Conservation (phyloP, 30 jellyfish, hydroid and myxozoan genomes). For the Phacellophora camtschatica region DNA sequence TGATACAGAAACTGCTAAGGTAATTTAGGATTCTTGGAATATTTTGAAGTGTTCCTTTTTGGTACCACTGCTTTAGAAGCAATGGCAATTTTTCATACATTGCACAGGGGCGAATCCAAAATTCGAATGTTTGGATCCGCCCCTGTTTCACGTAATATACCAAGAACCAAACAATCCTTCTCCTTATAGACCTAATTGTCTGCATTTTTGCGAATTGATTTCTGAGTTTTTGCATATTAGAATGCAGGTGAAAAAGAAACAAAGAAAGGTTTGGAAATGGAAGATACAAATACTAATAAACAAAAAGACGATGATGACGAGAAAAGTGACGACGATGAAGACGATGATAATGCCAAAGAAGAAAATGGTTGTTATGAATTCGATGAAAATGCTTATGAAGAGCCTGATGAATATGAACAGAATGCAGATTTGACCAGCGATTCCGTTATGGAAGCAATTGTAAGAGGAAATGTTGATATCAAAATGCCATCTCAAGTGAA, state of each 20-base stretch:
- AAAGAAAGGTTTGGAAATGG: neutral
- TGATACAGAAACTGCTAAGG: too few relatives aligned
- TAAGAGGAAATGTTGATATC: constrained; percentile 53
- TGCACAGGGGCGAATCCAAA: too few relatives aligned
- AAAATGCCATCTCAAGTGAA: constrained; percentile 80
- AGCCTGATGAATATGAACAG: constrained; percentile 25
- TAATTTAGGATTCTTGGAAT: too few relatives aligned
- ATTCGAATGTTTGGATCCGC: too few relatives aligned
- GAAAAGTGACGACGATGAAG: neutral
- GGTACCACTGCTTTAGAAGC: too few relatives aligned
- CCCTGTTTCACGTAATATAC: too few relatives aligned
- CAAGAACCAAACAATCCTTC: too few relatives aligned
- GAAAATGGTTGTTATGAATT: neutral
- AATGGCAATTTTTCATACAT: too few relatives aligned
- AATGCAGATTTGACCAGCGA: neutral
- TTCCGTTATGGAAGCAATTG: neutral
- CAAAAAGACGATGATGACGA: neutral
- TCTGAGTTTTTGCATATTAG: too few relatives aligned
- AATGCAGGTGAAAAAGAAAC: neutral
- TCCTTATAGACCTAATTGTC: too few relatives aligned
- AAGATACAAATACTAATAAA: neutral
- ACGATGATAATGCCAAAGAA: neutral
- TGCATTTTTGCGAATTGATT: too few relatives aligned
- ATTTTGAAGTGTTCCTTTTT: too few relatives aligned
- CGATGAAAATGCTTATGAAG: neutral